Conservation (phyloP, 2,797 vertebrate genomes). For the Anniella stebbinsi region DNA sequence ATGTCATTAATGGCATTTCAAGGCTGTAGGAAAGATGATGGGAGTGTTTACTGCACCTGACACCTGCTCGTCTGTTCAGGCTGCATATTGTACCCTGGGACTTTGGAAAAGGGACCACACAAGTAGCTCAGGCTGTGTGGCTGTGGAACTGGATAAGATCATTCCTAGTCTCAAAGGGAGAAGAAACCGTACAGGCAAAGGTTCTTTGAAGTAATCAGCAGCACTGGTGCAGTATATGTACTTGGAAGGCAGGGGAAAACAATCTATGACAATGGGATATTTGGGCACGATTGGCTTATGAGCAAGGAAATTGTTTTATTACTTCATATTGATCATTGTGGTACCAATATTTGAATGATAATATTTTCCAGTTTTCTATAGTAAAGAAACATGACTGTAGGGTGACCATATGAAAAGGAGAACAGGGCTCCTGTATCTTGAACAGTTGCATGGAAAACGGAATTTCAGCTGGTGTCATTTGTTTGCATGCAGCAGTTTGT, state of each 20-base stretch:
- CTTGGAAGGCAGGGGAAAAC: not conserved
- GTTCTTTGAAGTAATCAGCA: conserved; percentile 15
- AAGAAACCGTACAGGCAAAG: not conserved
- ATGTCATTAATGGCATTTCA: conserved; percentile 20
- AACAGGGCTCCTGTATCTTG: no score
- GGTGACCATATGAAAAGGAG: no score
- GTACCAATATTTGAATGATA: not conserved
- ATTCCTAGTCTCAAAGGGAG: not conserved
- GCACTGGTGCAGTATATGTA: not conserved
- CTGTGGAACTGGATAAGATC: not conserved
- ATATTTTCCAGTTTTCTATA: not conserved
- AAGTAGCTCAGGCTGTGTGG: not conserved
- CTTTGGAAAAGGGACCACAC: not conserved
- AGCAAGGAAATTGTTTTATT: not conserved
- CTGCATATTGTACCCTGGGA: not conserved
- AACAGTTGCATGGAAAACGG: no score
- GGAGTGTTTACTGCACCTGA: conserved; percentile 4
- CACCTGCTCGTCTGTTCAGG: conserved; percentile 14
- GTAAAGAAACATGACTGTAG: not conserved
- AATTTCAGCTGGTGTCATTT: no score
- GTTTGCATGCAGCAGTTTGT: no score
- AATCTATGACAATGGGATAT: not conserved
- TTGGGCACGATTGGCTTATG: not conserved
- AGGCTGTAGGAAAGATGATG: not conserved
- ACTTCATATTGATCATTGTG: not conserved